phyloP scores from a whole-genome alignment of 2,888 invertebrate genomes.

The Cantharis nigra region DNA sequence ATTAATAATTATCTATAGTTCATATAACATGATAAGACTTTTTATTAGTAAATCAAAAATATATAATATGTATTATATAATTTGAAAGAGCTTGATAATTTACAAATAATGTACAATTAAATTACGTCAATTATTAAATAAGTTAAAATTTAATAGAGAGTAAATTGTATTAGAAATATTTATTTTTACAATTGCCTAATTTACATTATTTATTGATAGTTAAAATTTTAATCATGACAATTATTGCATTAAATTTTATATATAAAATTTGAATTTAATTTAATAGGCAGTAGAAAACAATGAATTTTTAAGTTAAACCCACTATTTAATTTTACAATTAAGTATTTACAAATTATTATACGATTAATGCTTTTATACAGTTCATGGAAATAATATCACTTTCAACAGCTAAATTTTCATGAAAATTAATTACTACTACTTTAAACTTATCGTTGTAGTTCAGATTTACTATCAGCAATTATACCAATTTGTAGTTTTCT shows the following conservation, averaged over 20 bases:
- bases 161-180: conserved; percentile 17
- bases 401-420: not conserved
- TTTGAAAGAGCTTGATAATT: not conserved
- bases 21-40: not conserved
- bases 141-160: conserved; percentile 7
- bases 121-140: not conserved
- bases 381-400: not conserved
- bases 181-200: conserved; percentile 21
- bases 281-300: not conserved
- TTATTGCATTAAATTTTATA: conserved; percentile 17
- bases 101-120: conserved; percentile 2
- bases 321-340: not conserved
- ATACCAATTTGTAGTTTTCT: not conserved
- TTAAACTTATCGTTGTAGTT: not conserved
- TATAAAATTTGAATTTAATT: not conserved
- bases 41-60: not conserved
- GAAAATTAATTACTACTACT: not conserved
- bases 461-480: not conserved
- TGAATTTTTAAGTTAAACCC: not conserved
- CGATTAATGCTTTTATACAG: not conserved
- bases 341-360: not conserved
- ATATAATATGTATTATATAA: not conserved
- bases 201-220: conserved; percentile 11
- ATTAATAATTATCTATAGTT: not conserved
- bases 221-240: conserved; percentile 17